Percentiles rank a stretch among this genome's conserved stretches.
Evolutionary conservation across 2,113 vertebrate species (phyloP).

Genomic region (Okapia johnstoni): DNA sequence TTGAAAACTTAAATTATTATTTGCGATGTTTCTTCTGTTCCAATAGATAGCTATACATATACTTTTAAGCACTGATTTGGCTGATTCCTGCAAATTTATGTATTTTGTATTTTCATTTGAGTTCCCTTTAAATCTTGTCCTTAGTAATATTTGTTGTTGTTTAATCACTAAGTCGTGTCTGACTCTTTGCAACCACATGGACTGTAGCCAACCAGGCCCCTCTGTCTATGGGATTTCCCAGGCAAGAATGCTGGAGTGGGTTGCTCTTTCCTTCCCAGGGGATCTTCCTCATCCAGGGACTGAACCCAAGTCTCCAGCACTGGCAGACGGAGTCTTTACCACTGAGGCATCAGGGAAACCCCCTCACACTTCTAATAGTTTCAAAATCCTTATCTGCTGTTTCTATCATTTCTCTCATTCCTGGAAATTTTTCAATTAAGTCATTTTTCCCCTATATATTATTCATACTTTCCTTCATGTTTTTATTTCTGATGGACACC

Average conservation of each 20-base stretch:
- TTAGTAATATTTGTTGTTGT: neutral
- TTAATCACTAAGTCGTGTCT: neutral
- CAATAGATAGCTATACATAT: neutral
- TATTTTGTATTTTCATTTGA: neutral
- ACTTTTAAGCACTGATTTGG: neutral
- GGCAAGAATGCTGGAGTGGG: too few species aligned
- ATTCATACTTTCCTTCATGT: neutral
- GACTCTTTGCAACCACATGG: neutral
- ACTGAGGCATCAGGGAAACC: neutral
- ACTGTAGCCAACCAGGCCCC: neutral
- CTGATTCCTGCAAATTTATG: neutral
- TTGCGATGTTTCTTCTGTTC: neutral
- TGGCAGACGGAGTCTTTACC: neutral
- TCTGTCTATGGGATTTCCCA: too few species aligned
- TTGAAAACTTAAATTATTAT: neutral
- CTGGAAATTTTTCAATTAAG: neutral
- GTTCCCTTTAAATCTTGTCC: neutral
- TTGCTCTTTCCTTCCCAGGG: too few species aligned
- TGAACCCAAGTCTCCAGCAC: neutral
- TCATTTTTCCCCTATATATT: neutral
- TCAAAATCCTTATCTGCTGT: neutral
- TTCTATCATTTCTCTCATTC: neutral
- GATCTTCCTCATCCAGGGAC: too few species aligned
- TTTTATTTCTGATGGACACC: neutral
- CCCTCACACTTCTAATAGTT: neutral